Percentiles rank a stretch among this genome's conserved stretches.
phyloP scores from a whole-genome alignment of 2,797 vertebrate species.

The Anas georgica region DNA sequence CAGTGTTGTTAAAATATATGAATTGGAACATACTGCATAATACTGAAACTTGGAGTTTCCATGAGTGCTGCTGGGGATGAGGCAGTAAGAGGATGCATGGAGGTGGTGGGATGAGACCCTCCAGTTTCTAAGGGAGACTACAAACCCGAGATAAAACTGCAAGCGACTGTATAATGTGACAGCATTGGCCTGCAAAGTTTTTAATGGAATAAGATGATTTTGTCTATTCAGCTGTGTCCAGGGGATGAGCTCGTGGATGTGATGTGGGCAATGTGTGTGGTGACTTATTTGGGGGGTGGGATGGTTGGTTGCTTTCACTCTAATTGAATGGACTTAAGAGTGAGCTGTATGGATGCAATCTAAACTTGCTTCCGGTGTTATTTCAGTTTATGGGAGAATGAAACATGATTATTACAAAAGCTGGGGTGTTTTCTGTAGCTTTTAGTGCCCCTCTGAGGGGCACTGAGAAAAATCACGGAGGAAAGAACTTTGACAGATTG shows the following conservation, averaged over 20 bases:
- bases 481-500: not conserved
- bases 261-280: rapidly evolving
- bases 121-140: not conserved
- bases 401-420: not conserved
- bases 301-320: not conserved
- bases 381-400: not conserved
- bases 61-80: not conserved
- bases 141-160: not conserved
- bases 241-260: not conserved
- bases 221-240: not conserved
- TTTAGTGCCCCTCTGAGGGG: not conserved
- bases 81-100: not conserved
- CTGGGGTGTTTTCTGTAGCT: not conserved
- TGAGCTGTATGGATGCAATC: not conserved
- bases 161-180: not conserved
- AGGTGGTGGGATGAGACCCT: not conserved
- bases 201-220: not conserved
- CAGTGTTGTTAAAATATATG: not conserved
- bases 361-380: not conserved
- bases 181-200: not conserved
- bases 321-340: not conserved
- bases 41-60: not conserved
- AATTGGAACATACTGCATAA: not conserved
- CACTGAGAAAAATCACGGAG: not conserved
- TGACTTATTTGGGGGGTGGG: not conserved